phyloP scores from a whole-genome alignment of 2,113 vertebrate genomes.

The Phyllostomus hastatus region DNA sequence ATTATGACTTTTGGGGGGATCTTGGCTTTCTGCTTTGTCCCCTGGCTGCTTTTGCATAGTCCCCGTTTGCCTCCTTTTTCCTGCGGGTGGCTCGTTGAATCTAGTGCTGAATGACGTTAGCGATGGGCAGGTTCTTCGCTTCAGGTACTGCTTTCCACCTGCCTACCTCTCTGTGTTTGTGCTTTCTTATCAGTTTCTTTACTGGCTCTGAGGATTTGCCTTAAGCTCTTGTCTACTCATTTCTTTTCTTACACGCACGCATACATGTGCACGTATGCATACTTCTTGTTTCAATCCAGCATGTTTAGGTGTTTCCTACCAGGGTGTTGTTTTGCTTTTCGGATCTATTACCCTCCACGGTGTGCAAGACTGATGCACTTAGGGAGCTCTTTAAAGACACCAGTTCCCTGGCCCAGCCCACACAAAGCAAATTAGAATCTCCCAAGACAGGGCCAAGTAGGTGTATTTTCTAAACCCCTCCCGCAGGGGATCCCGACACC shows the following conservation, averaged over 20 bases:
- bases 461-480: background rate
- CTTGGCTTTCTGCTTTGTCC: background rate
- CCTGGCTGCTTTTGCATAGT: background rate
- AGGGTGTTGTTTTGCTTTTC: background rate
- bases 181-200: background rate
- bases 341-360: background rate
- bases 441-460: background rate
- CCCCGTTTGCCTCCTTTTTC: background rate
- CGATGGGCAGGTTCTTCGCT: rapidly evolving
- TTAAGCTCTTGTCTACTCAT: background rate
- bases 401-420: background rate
- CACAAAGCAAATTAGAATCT: background rate
- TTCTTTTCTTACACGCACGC: too few species aligned
- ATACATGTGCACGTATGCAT: too few species aligned
- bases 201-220: background rate
- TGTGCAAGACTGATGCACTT: background rate
- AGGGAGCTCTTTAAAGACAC: background rate
- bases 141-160: background rate
- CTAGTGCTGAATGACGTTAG: background rate
- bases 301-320: background rate
- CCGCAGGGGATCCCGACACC: background rate
- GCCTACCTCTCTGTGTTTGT: background rate
- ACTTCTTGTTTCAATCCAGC: background rate
- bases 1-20: background rate
- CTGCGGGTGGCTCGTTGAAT: background rate